Base-by-base conservation (phyloP, 2,797 vertebrate species). In the Graptemys geographica region DNA sequence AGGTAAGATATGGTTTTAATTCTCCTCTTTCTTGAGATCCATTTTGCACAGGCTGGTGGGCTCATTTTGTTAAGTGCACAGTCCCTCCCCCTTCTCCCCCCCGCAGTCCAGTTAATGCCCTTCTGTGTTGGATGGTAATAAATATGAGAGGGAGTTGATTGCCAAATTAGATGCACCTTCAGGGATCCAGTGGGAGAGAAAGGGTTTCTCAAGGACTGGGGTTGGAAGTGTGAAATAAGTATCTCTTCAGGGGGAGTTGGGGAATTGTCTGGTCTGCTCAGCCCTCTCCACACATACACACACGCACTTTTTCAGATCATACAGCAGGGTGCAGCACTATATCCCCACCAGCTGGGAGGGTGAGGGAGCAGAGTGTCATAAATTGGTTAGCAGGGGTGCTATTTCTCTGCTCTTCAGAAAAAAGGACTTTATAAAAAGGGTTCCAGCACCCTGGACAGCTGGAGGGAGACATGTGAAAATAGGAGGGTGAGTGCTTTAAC, bases 1-100 rank as follows among this genome's bases (percentile, higher is more conserved):
- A 98, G 98, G 98, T 98, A 98, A 98, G 98, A 82, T 51, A 80
- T 89, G n/a, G 23, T 84, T 97, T 95, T 97, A 86, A 90, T 92
- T 90, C 90, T 90, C 97, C 87, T 53, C 6, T 87, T 59, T n/a
- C 76, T 72, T 55, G 28, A 82, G 72, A 52, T 4, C 0, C 21
- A 76, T 86, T 90, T 62, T 55, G 5, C 4, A 76, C 27, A 27
- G 9, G 31, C 25, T 47, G 52, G 84, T 88, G 87, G 13, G n/a
- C 25, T 62, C 56, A 2, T 4, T 44, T 37, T 44, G 9, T 79
- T 27, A 28, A 87, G 91, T 84, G 57, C 52, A 33, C 21, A 0
- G 0, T n/a, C 37, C 27, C 37, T 28, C 74, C n/a, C 28, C 28
- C 52, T 57, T 52, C 53, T 72, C 23, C 18, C 88, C 16, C 44